Base-by-base conservation (phyloP, 1,140 invertebrate genomes). In the Brachionus sp. region DNA sequence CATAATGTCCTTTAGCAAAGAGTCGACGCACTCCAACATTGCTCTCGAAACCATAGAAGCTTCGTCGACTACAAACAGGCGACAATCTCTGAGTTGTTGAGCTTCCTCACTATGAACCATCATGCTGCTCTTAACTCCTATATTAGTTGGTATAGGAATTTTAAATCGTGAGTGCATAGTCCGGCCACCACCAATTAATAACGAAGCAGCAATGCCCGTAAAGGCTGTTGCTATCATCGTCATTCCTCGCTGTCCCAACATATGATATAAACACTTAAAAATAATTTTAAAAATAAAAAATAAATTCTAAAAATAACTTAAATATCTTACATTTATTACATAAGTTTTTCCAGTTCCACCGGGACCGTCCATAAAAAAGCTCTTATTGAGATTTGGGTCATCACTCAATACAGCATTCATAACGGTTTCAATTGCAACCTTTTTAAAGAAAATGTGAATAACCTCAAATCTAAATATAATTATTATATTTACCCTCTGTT, bases 91-190 rank as follows among this genome's bases (percentile, higher is more conserved):
- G 0, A 86, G 29, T 12, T 83, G n/a, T 53, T 84, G 50, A 12
- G 80, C 42, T 42, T n/a, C n/a, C n/a, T n/a, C n/a, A n/a, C n/a
- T n/a, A n/a, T n/a, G n/a, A n/a, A n/a, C n/a, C n/a, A n/a, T n/a
- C n/a, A n/a, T n/a, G n/a, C n/a, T n/a, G n/a, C n/a, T n/a, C n/a
- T n/a, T n/a, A n/a, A n/a, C 84, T 35, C n/a, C 82, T 83, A 87
- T 85, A 83, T 29, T 88, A 13, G 84, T 5, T 44, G 84, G 70
- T 13, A 90, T 84, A 39, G 89, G 87, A 16, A 90, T 83, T 85
- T 90, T 90, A 25, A 92, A 88, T 75, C 87, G 86, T 7, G 87
- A 90, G 87, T 91, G 90, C 57, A 88, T 88, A 37, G 90, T 92
- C 86, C 87, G 84, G 19, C 90, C 91, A 84, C 88, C 87, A 73